Evolutionary conservation across 1,140 invertebrate species (phyloP), one percentile per base, ranked within the genome.

Genomic region (Cherax destructor): DNA sequence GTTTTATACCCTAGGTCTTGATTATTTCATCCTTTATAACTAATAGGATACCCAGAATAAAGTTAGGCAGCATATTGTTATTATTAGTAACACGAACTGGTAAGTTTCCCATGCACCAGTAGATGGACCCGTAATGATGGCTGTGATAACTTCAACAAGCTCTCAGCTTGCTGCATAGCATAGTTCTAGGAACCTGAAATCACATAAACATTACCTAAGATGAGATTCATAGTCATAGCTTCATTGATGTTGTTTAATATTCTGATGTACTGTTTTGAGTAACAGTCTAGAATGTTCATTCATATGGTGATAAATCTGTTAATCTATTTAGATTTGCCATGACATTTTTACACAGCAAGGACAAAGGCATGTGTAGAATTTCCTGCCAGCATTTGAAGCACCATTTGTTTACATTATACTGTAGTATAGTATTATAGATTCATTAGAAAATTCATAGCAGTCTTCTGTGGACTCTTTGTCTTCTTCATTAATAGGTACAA

Each of bases 271-370:
- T 41, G 24, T 9, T 61, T 69, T 21, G 6, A 30, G 10, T 10
- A 84, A 84, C n/a, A 41, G 9, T 69, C 16, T 4, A 7, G 16
- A 50, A 21, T 69, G 16, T 59, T 41, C 21, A 74, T 86, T 59
- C 30, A 76, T 86, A 86, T 86, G 41, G 72, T 41, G 69, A 69
- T 69, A 74, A 74, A 86, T 86, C 24, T 86, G 69, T 86, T 69
- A 6, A 86, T 74, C 21, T 69, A 10, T 56, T 5, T 56, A 56
- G 52, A 56, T 56, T 56, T 56, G 13, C 9, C 13, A 56, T 56
- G 52, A 56, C 52, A 56, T 10, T 9, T 56, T 56, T 5, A 41
- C 52, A 56, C 13, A 56, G 13, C 52, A 56, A 5, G 52, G 5
- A 56, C 3, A 13, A 56, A 10, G 52, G 52, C 52, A 56, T 56